Evolutionary conservation across 30 jellyfish, hydroid and myxozoan genomes (phyloP).

Genomic region (Pseudorhiza aurosa): DNA sequence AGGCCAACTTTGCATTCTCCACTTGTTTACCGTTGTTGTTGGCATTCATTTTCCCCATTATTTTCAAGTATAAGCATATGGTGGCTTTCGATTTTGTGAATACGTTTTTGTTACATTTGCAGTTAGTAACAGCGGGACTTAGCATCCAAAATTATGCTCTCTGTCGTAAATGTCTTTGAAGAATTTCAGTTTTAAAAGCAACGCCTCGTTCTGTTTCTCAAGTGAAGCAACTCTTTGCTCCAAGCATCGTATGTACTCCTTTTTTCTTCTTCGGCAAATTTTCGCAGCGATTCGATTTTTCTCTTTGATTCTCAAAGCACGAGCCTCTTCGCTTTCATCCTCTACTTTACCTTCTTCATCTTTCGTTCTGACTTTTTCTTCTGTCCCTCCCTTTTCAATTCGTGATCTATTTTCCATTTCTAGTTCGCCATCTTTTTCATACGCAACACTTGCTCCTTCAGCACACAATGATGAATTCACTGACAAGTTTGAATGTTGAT

Average conservation of each 20-base stretch:
- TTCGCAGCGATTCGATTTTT: conserved; percentile 55
- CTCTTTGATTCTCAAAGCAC: conserved; percentile 44
- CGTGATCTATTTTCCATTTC: neutral
- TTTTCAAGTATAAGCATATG: too few relatives aligned
- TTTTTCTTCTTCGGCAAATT: conserved; percentile 44
- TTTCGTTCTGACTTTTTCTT: neutral
- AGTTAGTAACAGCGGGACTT: neutral
- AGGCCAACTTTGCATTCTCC: too few relatives aligned
- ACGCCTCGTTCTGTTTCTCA: conserved; percentile 41
- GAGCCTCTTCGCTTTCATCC: conserved; percentile 47
- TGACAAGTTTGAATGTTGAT: neutral
- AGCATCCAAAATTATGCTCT: conserved; percentile 28
- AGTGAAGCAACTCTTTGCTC: conserved; percentile 42
- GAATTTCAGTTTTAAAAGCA: conserved; percentile 21
- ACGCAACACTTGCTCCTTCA: neutral
- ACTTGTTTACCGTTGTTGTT: too few relatives aligned
- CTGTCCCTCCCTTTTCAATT: neutral
- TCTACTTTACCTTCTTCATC: neutral
- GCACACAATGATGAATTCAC: neutral
- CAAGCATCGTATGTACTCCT: conserved; percentile 34
- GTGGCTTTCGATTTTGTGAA: too few relatives aligned
- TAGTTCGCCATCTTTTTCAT: neutral
- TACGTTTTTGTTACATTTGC: too few relatives aligned
- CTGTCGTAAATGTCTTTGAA: conserved; percentile 38
- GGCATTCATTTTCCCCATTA: neutral